A percentile compares a stretch with the other conserved stretches of the same genome.
Evolutionary conservation across 2,113 vertebrate genomes (phyloP).

Genomic region (Xenopus laevis): DNA sequence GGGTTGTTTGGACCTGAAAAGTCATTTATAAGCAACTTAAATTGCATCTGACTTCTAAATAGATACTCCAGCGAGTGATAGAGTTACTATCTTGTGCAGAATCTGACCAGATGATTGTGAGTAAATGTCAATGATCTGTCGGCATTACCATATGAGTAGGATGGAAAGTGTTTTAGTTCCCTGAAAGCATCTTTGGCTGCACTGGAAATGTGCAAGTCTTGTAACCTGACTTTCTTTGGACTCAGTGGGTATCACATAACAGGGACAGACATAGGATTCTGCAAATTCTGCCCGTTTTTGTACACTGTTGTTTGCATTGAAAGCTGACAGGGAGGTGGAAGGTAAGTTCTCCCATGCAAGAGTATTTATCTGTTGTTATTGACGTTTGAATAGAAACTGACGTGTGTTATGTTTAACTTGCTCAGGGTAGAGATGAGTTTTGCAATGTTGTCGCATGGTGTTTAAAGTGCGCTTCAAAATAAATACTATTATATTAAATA

Average conservation of each 20-base stretch:
- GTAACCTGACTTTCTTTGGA: conserved; percentile 10
- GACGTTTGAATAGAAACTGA: too few species aligned
- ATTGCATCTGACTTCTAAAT: background rate
- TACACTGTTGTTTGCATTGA: too few species aligned
- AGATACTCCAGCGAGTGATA: conserved; percentile 10
- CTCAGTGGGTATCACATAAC: background rate
- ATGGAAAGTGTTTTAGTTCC: conserved; percentile 25
- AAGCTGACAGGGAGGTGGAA: too few species aligned
- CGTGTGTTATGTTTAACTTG: too few species aligned
- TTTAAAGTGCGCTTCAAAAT: too few species aligned
- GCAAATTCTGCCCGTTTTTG: background rate
- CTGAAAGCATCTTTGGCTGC: background rate
- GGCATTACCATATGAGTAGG: background rate
- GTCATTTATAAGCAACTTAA: conserved; percentile 20
- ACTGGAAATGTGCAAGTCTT: conserved; percentile 11
- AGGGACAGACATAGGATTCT: background rate
- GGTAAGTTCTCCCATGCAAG: too few species aligned
- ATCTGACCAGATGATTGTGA: conserved; percentile 4
- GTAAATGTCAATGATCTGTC: conserved; percentile 10
- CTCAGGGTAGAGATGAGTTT: too few species aligned
- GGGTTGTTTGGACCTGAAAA: background rate
- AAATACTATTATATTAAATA: too few species aligned
- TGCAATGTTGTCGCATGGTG: too few species aligned
- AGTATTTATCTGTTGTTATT: too few species aligned
- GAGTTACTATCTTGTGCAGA: conserved; percentile 24